Evolutionary conservation across 2,797 vertebrate species (phyloP).

Genomic region (Anas flavirostris): DNA sequence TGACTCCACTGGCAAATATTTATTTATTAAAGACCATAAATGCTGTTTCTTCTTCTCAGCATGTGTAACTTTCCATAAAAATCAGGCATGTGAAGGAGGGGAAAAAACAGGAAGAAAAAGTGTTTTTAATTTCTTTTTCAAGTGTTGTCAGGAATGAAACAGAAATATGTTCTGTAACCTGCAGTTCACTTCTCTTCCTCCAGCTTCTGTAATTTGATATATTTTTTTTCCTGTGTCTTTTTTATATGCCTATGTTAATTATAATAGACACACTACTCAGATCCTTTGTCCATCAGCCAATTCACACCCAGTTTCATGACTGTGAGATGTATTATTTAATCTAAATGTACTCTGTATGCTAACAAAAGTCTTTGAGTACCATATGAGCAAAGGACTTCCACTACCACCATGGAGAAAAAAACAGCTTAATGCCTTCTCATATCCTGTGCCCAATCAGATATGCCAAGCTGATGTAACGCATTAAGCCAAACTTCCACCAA

Average conservation of each 20-base stretch:
- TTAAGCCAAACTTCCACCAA: not conserved
- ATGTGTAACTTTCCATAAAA: not conserved
- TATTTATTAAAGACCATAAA: not conserved
- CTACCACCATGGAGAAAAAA: not conserved
- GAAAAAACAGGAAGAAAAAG: not conserved
- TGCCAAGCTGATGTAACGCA: not conserved
- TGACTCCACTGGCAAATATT: not conserved
- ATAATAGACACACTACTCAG: not conserved
- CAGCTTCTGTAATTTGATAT: not conserved
- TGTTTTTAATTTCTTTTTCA: not conserved
- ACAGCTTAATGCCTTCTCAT: not conserved
- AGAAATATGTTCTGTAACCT: not conserved
- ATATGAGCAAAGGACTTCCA: not conserved
- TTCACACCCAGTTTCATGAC: not conserved
- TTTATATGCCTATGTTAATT: not conserved
- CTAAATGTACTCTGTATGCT: not conserved
- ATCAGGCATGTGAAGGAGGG: not conserved
- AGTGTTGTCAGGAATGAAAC: not conserved
- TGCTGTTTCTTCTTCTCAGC: not conserved
- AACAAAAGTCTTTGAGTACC: not conserved
- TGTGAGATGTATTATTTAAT: not conserved
- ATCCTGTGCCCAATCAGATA: not conserved
- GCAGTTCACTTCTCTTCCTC: not conserved
- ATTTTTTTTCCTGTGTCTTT: not conserved
- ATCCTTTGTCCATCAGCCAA: not conserved